Evolutionary conservation across 2,113 vertebrate genomes (phyloP), one percentile per base, ranked within the genome.

Genomic region (Epinephelus moara): DNA sequence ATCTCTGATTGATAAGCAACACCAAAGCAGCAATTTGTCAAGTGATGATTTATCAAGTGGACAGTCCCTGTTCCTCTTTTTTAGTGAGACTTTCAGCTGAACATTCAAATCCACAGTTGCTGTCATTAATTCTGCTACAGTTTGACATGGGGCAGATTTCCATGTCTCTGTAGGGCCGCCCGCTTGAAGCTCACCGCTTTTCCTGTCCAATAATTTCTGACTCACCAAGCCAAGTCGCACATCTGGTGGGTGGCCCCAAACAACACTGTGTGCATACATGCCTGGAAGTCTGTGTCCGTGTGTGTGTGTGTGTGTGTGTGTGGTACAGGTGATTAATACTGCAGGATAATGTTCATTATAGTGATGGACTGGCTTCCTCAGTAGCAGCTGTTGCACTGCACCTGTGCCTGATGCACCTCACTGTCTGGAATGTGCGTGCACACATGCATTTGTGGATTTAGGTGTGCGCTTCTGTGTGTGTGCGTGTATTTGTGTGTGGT

Each of bases 291-390:
- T 85, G 68, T 74, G 70, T 42, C 80, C 60, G 53, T 50, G 50
- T 63, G 71, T 75, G 74, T 75, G 79, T 73, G 47, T 60, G 80
- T 59, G 62, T 49, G 64, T 67, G 68, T 67, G 70, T 42, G 61
- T 63, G 75, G 84, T 88, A 78, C 69, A 87, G 78, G 85, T 92
- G 93, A 94, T 93, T 94, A 91, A 95, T 94, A 88, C 27, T 80
- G 85, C 80, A 72, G 72, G 81, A 89, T 83, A 91, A 92, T 82
- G 74, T 92, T 94, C 90, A 93, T 95, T 94, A 95, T 68, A 80
- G 64, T 95, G 95, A 95, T 95, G 94, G 92, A 94, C 87, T 62
- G 78, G 81, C 75, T 94, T 93, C 85, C 87, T 87, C 67, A 66
- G 75, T 60, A 94, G 89, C 94, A 95, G 94, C 91, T 94, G 95